These are phyloP conservation scores for Sebastes hubbsi DNA, from an alignment of 2,797 vertebrate species.

Conservation along the genomic window DNA sequence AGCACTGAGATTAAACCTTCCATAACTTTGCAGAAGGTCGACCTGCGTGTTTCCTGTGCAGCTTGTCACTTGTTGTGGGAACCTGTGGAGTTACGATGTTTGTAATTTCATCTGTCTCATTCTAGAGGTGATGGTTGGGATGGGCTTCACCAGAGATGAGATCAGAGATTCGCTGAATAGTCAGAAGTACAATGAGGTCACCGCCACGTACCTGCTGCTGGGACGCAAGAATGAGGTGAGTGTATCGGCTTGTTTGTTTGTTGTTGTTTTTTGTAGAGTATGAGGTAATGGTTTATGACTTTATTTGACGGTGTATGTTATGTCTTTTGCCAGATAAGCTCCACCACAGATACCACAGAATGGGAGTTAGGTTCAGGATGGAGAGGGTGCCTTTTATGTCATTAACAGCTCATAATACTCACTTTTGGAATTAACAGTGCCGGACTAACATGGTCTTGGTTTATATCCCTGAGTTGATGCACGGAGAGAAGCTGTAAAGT, in stretches of 20 bases:
- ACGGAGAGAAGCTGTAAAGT: neutral
- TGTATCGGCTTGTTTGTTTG: neutral
- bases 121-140: slow-evolving; percentile 94
- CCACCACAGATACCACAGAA: no score
- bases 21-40: neutral
- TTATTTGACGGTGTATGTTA: neutral
- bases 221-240: slow-evolving; percentile 89
- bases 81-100: neutral
- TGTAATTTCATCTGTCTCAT: neutral
- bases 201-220: slow-evolving; percentile 95
- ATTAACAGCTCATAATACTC: neutral
- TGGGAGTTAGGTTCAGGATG: neutral
- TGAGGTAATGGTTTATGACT: neutral
- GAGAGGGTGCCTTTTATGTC: neutral
- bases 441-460: neutral
- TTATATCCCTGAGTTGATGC: neutral
- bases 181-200: slow-evolving; percentile 94
- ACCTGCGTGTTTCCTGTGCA: neutral
- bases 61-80: neutral
- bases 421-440: neutral
- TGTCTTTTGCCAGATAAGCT: neutral
- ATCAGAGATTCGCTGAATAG: slow-evolving; percentile 88
- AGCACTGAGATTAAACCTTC: neutral
- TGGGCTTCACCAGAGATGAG: slow-evolving; percentile 92
- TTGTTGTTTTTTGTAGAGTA: neutral